Conservation (phyloP, 1,140 invertebrate species). For the Magallana gigas region DNA sequence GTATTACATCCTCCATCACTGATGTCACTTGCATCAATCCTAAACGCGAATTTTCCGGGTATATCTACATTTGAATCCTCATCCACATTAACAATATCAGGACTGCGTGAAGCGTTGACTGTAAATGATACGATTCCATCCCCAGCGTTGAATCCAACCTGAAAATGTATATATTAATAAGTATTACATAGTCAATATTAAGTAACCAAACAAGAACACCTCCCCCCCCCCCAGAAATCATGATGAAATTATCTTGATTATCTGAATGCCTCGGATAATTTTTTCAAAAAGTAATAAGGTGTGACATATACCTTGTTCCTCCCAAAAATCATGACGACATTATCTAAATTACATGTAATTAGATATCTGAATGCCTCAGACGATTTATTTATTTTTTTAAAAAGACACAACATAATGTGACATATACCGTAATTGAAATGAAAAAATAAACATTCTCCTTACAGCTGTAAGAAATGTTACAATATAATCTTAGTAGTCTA, state of each 20-base stretch:
- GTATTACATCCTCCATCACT: conserved; percentile 48
- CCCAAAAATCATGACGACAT: too few relatives aligned
- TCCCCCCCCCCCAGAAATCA: background rate
- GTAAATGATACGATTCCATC: conserved; percentile 51
- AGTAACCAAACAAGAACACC: background rate
- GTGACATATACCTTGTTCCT: background rate
- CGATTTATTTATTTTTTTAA: too few relatives aligned
- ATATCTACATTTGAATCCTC: conserved; percentile 50
- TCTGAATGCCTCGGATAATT: background rate
- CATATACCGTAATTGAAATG: too few relatives aligned
- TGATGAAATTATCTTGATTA: background rate
- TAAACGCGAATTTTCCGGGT: conserved; percentile 54
- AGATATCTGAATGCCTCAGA: too few relatives aligned
- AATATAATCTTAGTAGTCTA: too few relatives aligned
- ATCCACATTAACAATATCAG: conserved; percentile 35
- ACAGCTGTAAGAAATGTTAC: background rate
- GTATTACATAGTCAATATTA: background rate
- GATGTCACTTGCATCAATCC: conserved; percentile 48
- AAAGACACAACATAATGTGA: too few relatives aligned
- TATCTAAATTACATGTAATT: too few relatives aligned
- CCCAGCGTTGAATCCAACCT: conserved; percentile 63
- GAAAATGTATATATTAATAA: background rate
- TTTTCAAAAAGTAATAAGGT: background rate
- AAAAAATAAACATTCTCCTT: background rate
- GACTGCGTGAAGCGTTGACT: conserved; percentile 48